These are phyloP conservation scores for Nothocercus julius DNA, from an alignment of 2,113 vertebrate species.

Conservation along the genomic window DNA sequence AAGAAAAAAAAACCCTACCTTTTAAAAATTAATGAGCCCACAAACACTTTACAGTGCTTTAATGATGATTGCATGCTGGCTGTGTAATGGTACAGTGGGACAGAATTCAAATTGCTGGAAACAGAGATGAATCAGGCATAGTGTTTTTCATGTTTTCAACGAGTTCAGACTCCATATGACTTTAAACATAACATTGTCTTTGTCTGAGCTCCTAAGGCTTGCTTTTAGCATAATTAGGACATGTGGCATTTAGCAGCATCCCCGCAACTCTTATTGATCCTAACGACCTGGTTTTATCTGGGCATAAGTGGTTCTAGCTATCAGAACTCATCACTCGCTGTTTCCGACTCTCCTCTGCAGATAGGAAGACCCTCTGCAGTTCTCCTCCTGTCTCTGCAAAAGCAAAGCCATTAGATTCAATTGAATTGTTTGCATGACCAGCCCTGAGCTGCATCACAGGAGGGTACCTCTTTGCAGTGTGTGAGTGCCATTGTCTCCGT, in stretches of 20 bases:
- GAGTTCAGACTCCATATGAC: neutral
- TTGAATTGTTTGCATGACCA: neutral
- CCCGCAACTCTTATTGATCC: neutral
- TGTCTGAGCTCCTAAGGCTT: neutral
- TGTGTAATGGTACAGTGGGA: fast-evolving
- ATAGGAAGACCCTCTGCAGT: neutral
- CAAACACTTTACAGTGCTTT: neutral
- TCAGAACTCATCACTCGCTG: neutral
- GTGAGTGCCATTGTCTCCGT: fast-evolving
- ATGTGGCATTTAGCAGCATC: neutral
- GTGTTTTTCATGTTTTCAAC: neutral
- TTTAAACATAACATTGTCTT: neutral
- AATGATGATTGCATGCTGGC: neutral
- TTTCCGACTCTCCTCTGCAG: neutral
- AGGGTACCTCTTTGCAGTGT: fast-evolving
- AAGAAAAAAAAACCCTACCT: neutral
- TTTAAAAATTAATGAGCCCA: neutral
- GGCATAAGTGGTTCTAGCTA: neutral
- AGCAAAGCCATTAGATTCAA: fast-evolving
- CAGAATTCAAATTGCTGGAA: neutral
- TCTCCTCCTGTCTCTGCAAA: neutral
- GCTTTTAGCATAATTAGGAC: neutral
- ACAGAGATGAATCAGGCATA: neutral
- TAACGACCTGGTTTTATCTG: neutral
- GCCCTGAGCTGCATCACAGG: neutral